phyloP scores from a whole-genome alignment of 2,113 vertebrate genomes.

The Syngnathoides biaculeatus region DNA sequence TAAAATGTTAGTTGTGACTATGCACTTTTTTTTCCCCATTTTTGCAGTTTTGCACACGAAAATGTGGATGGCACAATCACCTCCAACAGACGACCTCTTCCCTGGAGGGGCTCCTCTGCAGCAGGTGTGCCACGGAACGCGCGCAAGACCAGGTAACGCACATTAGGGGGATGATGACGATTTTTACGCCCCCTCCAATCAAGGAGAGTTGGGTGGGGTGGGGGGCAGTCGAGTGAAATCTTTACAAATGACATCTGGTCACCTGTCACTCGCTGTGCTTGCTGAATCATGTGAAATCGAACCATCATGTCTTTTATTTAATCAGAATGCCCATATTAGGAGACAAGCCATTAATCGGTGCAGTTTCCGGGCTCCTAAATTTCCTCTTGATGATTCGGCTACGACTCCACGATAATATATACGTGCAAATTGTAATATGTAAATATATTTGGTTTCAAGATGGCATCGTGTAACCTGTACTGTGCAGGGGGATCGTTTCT shows the following conservation, averaged over 20 bases:
- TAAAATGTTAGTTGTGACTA: background rate
- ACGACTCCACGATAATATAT: background rate
- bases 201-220: constrained; percentile 18
- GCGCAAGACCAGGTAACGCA: constrained; percentile 54
- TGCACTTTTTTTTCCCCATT: no score
- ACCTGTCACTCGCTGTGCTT: constrained; percentile 39
- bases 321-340: constrained; percentile 2
- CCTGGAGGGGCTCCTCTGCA: constrained; percentile 30
- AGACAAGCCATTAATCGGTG: background rate
- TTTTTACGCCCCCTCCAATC: constrained; percentile 46
- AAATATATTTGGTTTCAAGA: constrained; percentile 5
- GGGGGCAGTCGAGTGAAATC: constrained; percentile 13
- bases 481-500: no score
- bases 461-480: constrained; percentile 21
- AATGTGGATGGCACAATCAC: constrained; percentile 33
- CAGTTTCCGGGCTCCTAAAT: no score
- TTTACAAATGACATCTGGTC: constrained; percentile 40
- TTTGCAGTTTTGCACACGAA: background rate
- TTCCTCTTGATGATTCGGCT: background rate
- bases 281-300: constrained; percentile 15
- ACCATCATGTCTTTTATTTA: constrained; percentile 5
- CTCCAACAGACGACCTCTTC: constrained; percentile 15
- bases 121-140: constrained; percentile 46
- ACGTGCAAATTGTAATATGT: background rate
- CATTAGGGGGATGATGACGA: constrained; percentile 55